Conservation (phyloP, 1,140 invertebrate species). For the Oreohelix idahoensis region DNA sequence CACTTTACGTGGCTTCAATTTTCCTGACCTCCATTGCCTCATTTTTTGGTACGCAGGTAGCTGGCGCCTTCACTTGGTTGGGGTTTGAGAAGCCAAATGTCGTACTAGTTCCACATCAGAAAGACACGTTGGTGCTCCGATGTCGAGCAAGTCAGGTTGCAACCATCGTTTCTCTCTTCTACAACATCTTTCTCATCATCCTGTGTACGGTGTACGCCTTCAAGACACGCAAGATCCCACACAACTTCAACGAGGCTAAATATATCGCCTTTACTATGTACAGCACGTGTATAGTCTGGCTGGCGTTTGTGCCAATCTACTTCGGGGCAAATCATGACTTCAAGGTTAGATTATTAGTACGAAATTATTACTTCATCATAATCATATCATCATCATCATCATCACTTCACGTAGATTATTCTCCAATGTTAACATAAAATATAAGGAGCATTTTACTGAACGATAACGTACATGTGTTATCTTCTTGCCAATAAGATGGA, state of each 20-base stretch:
- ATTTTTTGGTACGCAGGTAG: slow-evolving; percentile 20
- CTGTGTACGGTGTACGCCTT: slow-evolving; percentile 85
- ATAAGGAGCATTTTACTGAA: too few relatives aligned
- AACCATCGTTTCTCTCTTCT: slow-evolving; percentile 82
- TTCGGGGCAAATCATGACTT: slow-evolving; percentile 75
- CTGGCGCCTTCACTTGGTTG: slow-evolving; percentile 75
- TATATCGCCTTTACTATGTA: slow-evolving; percentile 97
- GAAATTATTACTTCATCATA: too few relatives aligned
- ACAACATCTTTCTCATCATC: slow-evolving; percentile 83
- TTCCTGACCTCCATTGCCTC: too few relatives aligned
- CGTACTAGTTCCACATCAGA: slow-evolving; percentile 53
- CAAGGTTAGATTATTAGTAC: slow-evolving; percentile 54
- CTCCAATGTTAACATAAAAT: too few relatives aligned
- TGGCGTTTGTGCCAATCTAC: slow-evolving; percentile 84
- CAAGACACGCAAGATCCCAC: slow-evolving; percentile 91
- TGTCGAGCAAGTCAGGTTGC: slow-evolving; percentile 82
- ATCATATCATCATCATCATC: too few relatives aligned
- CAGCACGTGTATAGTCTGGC: slow-evolving; percentile 85
- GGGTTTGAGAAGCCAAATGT: slow-evolving; percentile 77
- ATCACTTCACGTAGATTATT: too few relatives aligned
- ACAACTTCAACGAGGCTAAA: slow-evolving; percentile 97
- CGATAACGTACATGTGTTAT: too few relatives aligned
- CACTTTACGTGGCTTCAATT: too few relatives aligned
- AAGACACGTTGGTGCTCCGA: slow-evolving; percentile 75
- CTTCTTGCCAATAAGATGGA: too few relatives aligned